Evolutionary conservation across 2,113 vertebrate species (phyloP).

Genomic region (Bathybates hornii): DNA sequence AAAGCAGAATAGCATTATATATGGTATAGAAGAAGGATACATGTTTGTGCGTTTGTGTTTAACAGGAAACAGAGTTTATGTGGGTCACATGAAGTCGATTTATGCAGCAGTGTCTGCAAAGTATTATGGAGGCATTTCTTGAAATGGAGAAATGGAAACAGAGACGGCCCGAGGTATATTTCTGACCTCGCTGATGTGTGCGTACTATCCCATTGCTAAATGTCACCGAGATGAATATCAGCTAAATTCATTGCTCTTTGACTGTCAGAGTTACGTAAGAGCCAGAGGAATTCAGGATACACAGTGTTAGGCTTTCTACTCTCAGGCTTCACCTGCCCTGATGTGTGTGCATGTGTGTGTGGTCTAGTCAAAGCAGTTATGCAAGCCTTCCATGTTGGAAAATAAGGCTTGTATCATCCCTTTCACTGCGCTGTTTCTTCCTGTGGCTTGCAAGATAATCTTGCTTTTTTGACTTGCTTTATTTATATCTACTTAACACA

Average conservation of each 20-base stretch:
- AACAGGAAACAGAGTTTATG: background rate
- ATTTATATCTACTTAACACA: background rate
- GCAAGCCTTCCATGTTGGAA: slow-evolving; percentile 16
- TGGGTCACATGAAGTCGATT: background rate
- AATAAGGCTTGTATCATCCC: slow-evolving; percentile 1
- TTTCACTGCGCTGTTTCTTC: background rate
- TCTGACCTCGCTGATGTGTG: background rate
- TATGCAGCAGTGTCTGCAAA: background rate
- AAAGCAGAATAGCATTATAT: background rate
- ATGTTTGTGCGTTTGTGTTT: background rate
- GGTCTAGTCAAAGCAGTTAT: slow-evolving; percentile 31
- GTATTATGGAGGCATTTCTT: background rate
- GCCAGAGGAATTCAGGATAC: slow-evolving; percentile 17
- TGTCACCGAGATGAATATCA: slow-evolving; percentile 23
- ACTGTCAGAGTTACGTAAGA: slow-evolving; percentile 30
- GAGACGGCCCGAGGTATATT: background rate
- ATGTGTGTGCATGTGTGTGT: background rate
- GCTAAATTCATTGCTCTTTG: slow-evolving; percentile 9
- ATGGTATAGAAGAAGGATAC: background rate
- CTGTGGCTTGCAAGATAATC: background rate
- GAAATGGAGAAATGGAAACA: background rate
- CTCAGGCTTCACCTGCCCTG: slow-evolving; percentile 3
- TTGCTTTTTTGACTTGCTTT: background rate
- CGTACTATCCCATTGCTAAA: background rate
- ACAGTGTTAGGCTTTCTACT: background rate